Evolutionary conservation across 2,113 vertebrate species (phyloP), one percentile per base, ranked within the genome.

Genomic region (Ginglymostoma cirratum): DNA sequence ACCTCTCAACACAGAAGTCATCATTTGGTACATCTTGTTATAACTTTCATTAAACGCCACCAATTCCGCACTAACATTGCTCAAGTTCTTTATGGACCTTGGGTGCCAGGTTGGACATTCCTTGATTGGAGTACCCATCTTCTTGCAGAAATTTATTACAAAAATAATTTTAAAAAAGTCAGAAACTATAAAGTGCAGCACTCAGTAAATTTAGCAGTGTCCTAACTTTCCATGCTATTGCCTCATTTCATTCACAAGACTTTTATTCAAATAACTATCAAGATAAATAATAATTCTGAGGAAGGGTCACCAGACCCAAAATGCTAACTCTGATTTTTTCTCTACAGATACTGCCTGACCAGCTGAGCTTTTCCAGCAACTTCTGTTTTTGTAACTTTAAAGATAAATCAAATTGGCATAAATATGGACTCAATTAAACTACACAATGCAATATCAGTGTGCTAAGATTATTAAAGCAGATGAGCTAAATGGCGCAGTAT

Each of bases 1-100:
- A 99, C 99, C 99, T 98, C 96, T 97, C 42, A 99, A 96, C 0
- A 96, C 66, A n/a, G 97, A 96, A 95, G 97, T 97, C 96, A 98
- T 96, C 19, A 97, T 97, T 2, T 97, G 97, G 96, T 97, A 96
- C 69, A 98, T 96, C 96, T 98, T 97, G 96, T 96, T 96, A 70
- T 98, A 96, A 94, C 98, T 98, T 38, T 97, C 97, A 96, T 98
- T 98, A 93, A 99, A 96, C 96, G 98, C 97, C 96, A 98, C 97
- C n/a, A 98, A 97, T 83, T 97, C 97, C 10, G 95, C 96, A 38
- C 98, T 98, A n/a, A 97, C 96, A 2, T 96, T 97, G 34, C 95
- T 96, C 90, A 97, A 96, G 67, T 48, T 76, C 67, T 72, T 95
- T 27, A 52, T 48, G 38, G 67, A 94, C 55, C 97, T 96, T 97